Conservation (phyloP, 2,113 vertebrate species). For the Pomatostomus ruficeps region DNA sequence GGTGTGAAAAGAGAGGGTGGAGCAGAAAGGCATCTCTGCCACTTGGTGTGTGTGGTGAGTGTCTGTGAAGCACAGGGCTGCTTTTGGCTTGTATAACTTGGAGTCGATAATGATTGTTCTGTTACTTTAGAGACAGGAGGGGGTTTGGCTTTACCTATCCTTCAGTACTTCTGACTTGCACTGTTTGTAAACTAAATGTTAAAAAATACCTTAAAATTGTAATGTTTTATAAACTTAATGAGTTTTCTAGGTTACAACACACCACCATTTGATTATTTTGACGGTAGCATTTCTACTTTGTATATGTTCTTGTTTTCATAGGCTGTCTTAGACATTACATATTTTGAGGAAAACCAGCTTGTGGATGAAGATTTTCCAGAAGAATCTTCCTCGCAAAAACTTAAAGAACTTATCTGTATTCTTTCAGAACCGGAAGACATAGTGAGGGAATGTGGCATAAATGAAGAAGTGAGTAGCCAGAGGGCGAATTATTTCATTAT, state of each 20-base stretch:
- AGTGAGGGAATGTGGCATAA: slow-evolving; percentile 61
- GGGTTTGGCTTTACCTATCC: background rate
- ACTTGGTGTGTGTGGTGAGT: fast-evolving
- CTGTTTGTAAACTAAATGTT: background rate
- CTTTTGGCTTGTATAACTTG: background rate
- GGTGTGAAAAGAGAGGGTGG: too few species aligned
- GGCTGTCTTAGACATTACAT: slow-evolving; percentile 92
- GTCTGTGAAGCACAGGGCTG: background rate
- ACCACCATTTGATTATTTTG: background rate
- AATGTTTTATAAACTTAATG: background rate
- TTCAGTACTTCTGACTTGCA: background rate
- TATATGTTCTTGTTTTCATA: slow-evolving; percentile 43
- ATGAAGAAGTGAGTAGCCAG: slow-evolving; percentile 64
- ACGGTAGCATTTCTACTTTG: background rate
- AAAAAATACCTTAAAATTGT: background rate
- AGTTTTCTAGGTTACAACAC: background rate
- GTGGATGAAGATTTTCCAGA: slow-evolving; percentile 95
- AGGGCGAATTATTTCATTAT: background rate
- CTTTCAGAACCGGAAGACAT: slow-evolving; percentile 91
- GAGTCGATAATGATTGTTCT: fast-evolving
- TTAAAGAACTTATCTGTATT: slow-evolving; percentile 83
- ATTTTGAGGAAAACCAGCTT: slow-evolving; percentile 93
- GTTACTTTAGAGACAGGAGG: background rate
- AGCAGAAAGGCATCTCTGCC: background rate
- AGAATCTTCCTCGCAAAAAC: slow-evolving; percentile 84